Conservation (phyloP, 2,113 vertebrate species). For the Prietella phreatophila region DNA sequence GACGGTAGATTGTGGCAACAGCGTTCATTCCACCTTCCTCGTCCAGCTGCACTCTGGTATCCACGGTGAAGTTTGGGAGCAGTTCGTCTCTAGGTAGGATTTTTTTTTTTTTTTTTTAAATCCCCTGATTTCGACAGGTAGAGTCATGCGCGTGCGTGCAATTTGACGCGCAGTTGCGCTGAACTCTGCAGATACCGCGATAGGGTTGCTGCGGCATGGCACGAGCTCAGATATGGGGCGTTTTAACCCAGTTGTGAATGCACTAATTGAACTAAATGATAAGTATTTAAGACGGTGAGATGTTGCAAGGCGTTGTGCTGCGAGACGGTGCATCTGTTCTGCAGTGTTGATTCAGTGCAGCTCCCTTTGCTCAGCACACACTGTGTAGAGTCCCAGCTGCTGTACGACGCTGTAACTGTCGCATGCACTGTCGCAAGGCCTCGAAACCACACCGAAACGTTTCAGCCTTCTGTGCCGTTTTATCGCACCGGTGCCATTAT, state of each 20-base stretch:
- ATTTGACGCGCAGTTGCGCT: not conserved
- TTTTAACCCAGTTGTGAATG: not conserved
- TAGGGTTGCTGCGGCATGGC: not conserved
- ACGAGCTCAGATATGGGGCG: not conserved
- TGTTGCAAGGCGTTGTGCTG: not conserved
- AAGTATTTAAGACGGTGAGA: not conserved
- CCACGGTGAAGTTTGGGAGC: not conserved
- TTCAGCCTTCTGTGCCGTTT: not conserved
- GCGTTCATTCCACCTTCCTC: no score
- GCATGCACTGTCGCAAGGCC: not conserved
- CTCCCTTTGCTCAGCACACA: not conserved
- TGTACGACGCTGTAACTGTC: not conserved
- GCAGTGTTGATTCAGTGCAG: conserved; percentile 39
- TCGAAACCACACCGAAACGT: not conserved
- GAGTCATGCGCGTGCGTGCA: not conserved
- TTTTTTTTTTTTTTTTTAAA: no score
- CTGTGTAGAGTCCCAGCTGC: not conserved
- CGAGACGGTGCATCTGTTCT: conserved; percentile 1
- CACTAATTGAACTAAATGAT: not conserved
- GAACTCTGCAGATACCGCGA: not conserved
- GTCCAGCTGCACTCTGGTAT: not conserved
- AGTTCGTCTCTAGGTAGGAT: not conserved
- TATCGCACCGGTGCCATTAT: not conserved
- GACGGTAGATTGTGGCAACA: not conserved
- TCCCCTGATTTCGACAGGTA: not conserved